Percentiles rank a stretch among this genome's conserved stretches.
Evolutionary conservation across 1,140 invertebrate genomes (phyloP).

Genomic region (Ruditapes philippinarum): DNA sequence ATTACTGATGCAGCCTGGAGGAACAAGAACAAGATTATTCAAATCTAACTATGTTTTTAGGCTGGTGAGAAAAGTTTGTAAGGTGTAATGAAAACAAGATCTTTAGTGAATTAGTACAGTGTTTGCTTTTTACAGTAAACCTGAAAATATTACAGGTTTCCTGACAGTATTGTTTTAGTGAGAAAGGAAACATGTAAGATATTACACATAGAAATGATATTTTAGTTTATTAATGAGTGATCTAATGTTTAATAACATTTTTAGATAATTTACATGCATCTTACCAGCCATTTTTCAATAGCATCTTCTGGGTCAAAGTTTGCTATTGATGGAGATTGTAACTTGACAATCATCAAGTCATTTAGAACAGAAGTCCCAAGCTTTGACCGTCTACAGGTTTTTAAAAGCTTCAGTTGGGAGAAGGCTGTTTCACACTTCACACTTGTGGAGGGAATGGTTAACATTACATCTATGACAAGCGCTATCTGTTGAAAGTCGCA

Average conservation of each 20-base stretch:
- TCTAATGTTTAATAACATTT: no score
- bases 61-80: not conserved
- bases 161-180: no score
- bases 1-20: not conserved
- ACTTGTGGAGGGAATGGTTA: not conserved
- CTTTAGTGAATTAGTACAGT: no score
- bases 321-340: not conserved
- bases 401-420: slow-evolving; percentile 1
- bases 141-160: no score
- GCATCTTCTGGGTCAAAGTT: slow-evolving; percentile 25
- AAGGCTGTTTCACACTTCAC: slow-evolving; percentile 22
- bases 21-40: slow-evolving; percentile 11
- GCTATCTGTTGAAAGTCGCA: no score
- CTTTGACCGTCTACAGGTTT: slow-evolving; percentile 5
- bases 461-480: no score
- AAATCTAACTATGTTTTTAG: not conserved
- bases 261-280: not conserved
- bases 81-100: no score
- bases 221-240: no score
- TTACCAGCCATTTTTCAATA: slow-evolving; percentile 11
- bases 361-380: not conserved
- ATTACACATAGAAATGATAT: no score
- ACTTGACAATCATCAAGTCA: slow-evolving; percentile 28
- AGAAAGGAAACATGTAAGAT: no score
- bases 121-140: no score